These are phyloP conservation scores for Melitaea cinxia DNA, from an alignment of 1,140 invertebrate species.

Conservation along the genomic window DNA sequence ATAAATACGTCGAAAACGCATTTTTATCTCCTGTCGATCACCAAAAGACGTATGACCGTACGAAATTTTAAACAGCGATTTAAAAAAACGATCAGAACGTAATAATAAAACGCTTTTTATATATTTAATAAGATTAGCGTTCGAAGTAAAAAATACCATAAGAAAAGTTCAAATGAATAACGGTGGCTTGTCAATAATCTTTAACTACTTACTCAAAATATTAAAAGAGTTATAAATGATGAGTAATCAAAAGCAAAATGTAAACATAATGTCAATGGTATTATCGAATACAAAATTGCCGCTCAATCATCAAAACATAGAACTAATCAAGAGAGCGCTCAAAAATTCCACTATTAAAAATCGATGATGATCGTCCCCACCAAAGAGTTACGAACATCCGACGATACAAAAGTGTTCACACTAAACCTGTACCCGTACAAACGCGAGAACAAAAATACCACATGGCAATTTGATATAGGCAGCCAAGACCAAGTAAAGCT, in stretches of 20 bases:
- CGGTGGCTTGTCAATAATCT: neutral
- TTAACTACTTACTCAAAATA: neutral
- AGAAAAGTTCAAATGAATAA: neutral
- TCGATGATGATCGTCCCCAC: conserved; percentile 25
- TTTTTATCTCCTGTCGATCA: conserved; percentile 43
- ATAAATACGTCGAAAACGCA: conserved; percentile 41
- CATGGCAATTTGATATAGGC: conserved; percentile 39
- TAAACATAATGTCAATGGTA: neutral
- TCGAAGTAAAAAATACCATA: neutral
- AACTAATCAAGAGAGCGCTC: conserved; percentile 22
- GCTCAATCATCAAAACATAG: conserved; percentile 10
- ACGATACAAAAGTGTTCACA: conserved; percentile 29
- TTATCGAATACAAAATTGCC: neutral
- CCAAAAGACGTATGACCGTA: conserved; percentile 36
- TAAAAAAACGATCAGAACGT: conserved; percentile 7
- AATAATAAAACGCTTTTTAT: neutral
- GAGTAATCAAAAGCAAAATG: neutral
- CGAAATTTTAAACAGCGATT: conserved; percentile 42
- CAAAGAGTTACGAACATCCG: conserved; percentile 18
- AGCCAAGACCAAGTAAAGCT: conserved; percentile 21
- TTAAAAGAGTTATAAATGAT: neutral
- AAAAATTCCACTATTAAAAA: conserved; percentile 36
- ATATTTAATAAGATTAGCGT: neutral
- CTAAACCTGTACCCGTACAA: conserved; percentile 25
- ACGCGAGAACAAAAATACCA: conserved; percentile 29